These are phyloP conservation scores for Fragum fragum DNA, from an alignment of 2,888 invertebrate genomes.

Conservation along the genomic window DNA sequence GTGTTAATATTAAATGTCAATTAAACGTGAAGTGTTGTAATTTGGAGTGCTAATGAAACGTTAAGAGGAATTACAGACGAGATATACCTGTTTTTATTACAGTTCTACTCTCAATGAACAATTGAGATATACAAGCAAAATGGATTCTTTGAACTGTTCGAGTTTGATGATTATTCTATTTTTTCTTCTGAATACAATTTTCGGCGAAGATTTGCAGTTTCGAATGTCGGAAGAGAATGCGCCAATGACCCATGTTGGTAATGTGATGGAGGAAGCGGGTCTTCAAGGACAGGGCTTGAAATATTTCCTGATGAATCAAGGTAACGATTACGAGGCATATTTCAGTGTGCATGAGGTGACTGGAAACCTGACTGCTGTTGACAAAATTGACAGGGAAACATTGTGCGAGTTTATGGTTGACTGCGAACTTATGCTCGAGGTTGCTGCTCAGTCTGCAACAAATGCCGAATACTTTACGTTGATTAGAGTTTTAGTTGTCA, in stretches of 20 bases:
- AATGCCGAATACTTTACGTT: constrained; percentile 72
- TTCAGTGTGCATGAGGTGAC: constrained; percentile 64
- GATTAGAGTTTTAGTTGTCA: constrained; percentile 69
- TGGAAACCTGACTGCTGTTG: constrained; percentile 63
- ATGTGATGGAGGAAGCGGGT: constrained; percentile 65
- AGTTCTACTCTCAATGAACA: neutral
- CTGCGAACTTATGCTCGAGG: constrained; percentile 62
- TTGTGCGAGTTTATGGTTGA: constrained; percentile 65
- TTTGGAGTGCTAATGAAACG: neutral
- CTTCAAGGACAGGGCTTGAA: constrained; percentile 57
- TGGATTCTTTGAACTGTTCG: neutral
- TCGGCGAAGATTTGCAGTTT: constrained; percentile 47
- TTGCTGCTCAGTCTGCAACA: constrained; percentile 67
- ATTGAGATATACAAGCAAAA: neutral
- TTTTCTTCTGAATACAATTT: neutral
- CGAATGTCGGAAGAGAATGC: constrained; percentile 69
- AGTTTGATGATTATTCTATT: neutral
- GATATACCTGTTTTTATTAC: neutral
- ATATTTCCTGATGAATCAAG: constrained; percentile 50
- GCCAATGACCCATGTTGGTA: constrained; percentile 71
- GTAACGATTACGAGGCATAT: constrained; percentile 47
- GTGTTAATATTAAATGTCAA: neutral
- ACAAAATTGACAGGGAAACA: constrained; percentile 67
- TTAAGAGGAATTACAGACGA: neutral
- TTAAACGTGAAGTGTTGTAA: neutral